These are phyloP conservation scores for Phasianus colchicus DNA, from an alignment of 2,113 vertebrate genomes.

Conservation along the genomic window DNA sequence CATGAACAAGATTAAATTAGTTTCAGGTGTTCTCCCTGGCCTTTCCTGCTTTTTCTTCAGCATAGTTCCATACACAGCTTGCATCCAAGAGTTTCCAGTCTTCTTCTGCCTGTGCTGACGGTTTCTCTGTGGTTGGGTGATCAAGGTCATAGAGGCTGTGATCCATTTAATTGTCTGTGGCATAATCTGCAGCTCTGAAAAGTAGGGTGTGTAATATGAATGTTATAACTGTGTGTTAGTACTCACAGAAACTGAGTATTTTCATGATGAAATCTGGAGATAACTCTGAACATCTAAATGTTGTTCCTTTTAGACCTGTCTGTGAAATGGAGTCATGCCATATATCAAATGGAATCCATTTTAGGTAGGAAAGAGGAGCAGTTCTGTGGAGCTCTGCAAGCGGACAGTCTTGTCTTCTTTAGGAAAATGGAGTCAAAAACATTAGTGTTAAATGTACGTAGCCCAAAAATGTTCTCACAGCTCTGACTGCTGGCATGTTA, in stretches of 20 bases:
- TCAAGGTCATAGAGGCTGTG: background rate
- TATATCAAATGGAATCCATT: background rate
- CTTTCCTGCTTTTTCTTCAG: background rate
- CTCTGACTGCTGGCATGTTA: background rate
- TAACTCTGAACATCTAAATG: background rate
- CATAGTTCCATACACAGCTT: background rate
- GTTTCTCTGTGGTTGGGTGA: background rate
- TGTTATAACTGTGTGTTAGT: background rate
- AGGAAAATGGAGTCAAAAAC: background rate
- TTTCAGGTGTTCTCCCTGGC: accelerated
- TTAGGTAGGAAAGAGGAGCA: background rate
- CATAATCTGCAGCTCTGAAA: background rate
- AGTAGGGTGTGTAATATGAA: background rate
- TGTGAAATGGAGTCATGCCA: background rate
- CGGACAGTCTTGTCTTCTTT: background rate
- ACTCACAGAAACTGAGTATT: background rate
- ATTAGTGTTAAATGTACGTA: background rate
- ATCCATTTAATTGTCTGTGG: background rate
- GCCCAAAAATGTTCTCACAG: background rate
- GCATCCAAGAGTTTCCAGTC: background rate
- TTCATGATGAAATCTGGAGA: background rate
- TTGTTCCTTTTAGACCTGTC: background rate
- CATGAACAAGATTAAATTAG: background rate
- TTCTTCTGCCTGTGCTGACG: background rate
- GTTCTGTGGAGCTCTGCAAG: background rate